A percentile compares a stretch with the other conserved stretches of the same genome.
phyloP scores from a whole-genome alignment of 2,888 invertebrate genomes.

The Apeira syringaria region DNA sequence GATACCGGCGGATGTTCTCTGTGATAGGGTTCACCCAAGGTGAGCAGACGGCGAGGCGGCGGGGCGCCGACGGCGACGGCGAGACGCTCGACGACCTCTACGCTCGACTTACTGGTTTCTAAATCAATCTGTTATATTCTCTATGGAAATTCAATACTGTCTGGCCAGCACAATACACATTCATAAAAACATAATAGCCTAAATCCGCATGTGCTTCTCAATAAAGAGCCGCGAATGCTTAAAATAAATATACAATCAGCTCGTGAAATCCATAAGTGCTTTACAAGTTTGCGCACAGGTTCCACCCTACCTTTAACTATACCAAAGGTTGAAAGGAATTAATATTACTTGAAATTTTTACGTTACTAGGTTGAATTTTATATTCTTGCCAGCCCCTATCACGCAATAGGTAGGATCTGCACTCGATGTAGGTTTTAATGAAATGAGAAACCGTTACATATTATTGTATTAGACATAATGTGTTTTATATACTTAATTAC shows the following conservation, averaged over 20 bases:
- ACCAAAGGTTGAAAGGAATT: no score
- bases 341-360: no score
- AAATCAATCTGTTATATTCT: constrained; percentile 64
- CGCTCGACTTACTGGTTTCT: constrained; percentile 66
- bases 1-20: constrained; percentile 52
- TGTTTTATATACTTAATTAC: no score
- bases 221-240: constrained; percentile 6
- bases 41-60: constrained; percentile 77
- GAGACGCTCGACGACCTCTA: constrained; percentile 60
- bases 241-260: not conserved
- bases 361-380: no score
- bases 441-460: no score
- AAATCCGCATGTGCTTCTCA: constrained; percentile 10
- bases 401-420: no score
- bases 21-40: constrained; percentile 61
- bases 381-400: no score
- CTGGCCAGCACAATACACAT: constrained; percentile 54
- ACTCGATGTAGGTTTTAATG: no score
- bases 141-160: constrained; percentile 67
- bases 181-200: constrained; percentile 30
- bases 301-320: no score
- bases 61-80: constrained; percentile 66
- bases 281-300: no score
- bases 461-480: no score
- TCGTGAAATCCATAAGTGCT: no score